These are phyloP conservation scores for Melanotaenia nigrans DNA, from an alignment of 2,797 vertebrate species.

Conservation along the genomic window DNA sequence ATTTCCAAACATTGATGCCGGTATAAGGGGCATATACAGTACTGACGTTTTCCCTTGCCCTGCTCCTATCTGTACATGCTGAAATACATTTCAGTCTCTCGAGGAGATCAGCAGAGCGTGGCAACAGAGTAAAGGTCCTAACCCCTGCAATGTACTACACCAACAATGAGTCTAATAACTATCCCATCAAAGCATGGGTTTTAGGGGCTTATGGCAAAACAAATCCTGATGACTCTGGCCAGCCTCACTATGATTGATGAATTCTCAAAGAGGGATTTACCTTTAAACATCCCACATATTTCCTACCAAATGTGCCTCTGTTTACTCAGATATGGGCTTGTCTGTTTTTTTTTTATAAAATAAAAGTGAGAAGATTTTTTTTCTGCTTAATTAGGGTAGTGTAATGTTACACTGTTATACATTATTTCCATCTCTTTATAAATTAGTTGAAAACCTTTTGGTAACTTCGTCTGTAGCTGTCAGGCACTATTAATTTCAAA, in stretches of 20 bases:
- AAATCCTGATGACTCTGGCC: slow-evolving; percentile 32
- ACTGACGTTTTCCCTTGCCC: slow-evolving; percentile 22
- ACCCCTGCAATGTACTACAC: slow-evolving; percentile 26
- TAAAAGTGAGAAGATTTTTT: not conserved
- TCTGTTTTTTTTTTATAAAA: not conserved
- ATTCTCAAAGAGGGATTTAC: slow-evolving; percentile 24
- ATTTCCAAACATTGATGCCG: not conserved
- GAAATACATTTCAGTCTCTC: slow-evolving; percentile 14
- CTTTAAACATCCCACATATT: slow-evolving; percentile 1
- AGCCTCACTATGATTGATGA: slow-evolving; percentile 32
- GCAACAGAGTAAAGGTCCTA: slow-evolving; percentile 34
- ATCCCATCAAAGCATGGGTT: slow-evolving; percentile 35
- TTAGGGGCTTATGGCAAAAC: slow-evolving; percentile 32
- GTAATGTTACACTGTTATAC: not conserved
- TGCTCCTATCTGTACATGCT: slow-evolving; percentile 21
- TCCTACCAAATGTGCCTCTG: not conserved
- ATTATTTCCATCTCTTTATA: slow-evolving; percentile 1
- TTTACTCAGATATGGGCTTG: slow-evolving; percentile 7
- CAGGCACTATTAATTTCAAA: slow-evolving; percentile 21
- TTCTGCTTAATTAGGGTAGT: not conserved
- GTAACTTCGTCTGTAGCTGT: slow-evolving; percentile 15
- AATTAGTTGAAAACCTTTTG: slow-evolving; percentile 7
- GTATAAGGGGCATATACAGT: slow-evolving; percentile 14
- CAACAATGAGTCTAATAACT: slow-evolving; percentile 51
- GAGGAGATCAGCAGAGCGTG: slow-evolving; percentile 6